Evolutionary conservation across 2,888 invertebrate genomes (phyloP).

Genomic region (Orchesella flavescens): DNA sequence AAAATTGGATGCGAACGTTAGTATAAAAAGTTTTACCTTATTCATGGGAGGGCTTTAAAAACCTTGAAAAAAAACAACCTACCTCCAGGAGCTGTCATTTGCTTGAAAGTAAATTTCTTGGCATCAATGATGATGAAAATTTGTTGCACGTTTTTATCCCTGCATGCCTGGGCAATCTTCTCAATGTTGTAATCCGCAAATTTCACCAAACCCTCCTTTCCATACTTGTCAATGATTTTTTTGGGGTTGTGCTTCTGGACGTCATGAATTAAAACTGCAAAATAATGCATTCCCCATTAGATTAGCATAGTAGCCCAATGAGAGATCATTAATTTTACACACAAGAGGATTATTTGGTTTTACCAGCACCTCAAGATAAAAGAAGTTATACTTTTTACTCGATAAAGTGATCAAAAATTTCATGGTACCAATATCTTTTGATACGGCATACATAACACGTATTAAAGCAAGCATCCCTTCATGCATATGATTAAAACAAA

Average conservation of each 20-base stretch:
- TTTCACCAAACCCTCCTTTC: slow-evolving; percentile 65
- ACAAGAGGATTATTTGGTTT: too few relatives aligned
- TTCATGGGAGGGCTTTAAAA: too few relatives aligned
- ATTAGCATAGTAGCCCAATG: not conserved
- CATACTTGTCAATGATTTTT: slow-evolving; percentile 70
- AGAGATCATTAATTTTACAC: not conserved
- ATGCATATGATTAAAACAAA: too few relatives aligned
- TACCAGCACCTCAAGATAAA: too few relatives aligned
- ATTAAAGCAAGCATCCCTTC: too few relatives aligned
- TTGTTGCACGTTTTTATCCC: slow-evolving; percentile 69
- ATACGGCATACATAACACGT: too few relatives aligned
- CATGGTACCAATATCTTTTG: not conserved
- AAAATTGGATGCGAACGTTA: not conserved
- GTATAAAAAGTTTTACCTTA: slow-evolving; percentile 1
- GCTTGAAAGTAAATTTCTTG: slow-evolving; percentile 71
- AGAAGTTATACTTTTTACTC: not conserved
- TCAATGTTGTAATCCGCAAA: slow-evolving; percentile 69
- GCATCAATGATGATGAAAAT: slow-evolving; percentile 69
- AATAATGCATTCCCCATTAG: not conserved
- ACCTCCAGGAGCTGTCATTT: slow-evolving; percentile 70
- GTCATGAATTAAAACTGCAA: slow-evolving; percentile 67
- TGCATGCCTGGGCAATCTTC: slow-evolving; percentile 65
- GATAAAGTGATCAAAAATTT: not conserved
- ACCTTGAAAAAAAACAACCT: not conserved
- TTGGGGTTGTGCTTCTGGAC: slow-evolving; percentile 69